Conservation (phyloP, 2,797 vertebrate genomes). For the Varecia variegata region DNA sequence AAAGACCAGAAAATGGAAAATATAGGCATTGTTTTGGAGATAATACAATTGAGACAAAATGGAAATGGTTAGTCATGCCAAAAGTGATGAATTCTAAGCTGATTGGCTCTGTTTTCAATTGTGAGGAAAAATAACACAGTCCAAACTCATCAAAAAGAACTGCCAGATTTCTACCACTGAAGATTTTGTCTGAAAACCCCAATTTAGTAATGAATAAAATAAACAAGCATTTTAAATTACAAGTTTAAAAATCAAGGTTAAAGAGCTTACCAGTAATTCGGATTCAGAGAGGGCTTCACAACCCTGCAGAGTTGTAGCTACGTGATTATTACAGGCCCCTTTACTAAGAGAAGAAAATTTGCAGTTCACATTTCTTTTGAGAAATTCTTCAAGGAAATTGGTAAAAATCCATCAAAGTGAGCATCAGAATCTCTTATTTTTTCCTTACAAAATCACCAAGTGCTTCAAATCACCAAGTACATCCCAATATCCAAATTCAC, state of each 20-base stretch:
- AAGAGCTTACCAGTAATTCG: background rate
- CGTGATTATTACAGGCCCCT: background rate
- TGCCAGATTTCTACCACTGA: background rate
- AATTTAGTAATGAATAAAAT: background rate
- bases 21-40: slow-evolving; percentile 55
- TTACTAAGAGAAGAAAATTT: background rate
- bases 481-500: background rate
- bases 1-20: slow-evolving; percentile 54
- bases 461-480: background rate
- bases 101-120: slow-evolving; percentile 33
- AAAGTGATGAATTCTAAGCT: slow-evolving; percentile 44
- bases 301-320: background rate
- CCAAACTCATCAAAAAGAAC: slow-evolving; percentile 31
- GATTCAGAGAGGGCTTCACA: background rate
- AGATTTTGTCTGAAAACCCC: slow-evolving; percentile 35
- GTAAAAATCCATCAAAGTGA: background rate
- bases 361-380: background rate
- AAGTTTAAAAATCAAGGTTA: slow-evolving; percentile 46
- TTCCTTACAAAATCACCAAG: background rate
- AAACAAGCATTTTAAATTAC: slow-evolving; percentile 48
- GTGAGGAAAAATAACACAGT: slow-evolving; percentile 33
- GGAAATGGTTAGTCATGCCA: slow-evolving; percentile 51
- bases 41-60: slow-evolving; percentile 52
- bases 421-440: background rate
- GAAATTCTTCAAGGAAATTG: background rate